These are phyloP conservation scores for Egretta garzetta DNA, from an alignment of 2,113 vertebrate genomes.

Conservation along the genomic window DNA sequence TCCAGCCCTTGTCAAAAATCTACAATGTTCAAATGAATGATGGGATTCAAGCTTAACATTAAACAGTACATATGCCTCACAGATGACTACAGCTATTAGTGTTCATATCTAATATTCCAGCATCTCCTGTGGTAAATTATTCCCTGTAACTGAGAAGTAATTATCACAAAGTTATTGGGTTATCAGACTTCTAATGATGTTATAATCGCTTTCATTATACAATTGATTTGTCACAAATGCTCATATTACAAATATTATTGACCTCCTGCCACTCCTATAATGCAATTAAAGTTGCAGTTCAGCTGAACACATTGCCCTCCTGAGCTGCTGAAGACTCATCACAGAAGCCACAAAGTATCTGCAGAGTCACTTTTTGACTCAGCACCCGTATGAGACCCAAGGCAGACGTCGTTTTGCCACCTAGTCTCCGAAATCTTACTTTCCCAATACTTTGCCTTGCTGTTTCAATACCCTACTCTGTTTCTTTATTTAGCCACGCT, in stretches of 20 bases:
- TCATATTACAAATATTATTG: slow-evolving; percentile 23
- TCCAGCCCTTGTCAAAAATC: neutral
- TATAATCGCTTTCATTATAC: slow-evolving; percentile 32
- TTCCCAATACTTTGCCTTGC: neutral
- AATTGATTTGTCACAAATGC: slow-evolving; percentile 40
- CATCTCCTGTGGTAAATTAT: slow-evolving; percentile 1
- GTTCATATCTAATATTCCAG: neutral
- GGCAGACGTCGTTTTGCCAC: neutral
- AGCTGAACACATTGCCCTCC: neutral
- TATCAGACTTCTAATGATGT: slow-evolving; percentile 33
- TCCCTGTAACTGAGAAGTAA: slow-evolving; percentile 19
- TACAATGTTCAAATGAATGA: neutral
- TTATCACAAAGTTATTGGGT: slow-evolving; percentile 35
- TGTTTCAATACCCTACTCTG: neutral
- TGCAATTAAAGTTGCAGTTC: neutral
- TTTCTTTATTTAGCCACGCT: neutral
- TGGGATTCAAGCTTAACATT: neutral
- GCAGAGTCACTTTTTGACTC: neutral
- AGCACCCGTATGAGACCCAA: neutral
- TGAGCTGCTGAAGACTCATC: neutral
- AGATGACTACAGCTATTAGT: neutral
- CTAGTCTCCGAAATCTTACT: neutral
- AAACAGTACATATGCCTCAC: neutral
- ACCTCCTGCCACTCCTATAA: neutral
- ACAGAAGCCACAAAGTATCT: neutral